phyloP scores from a whole-genome alignment of 1,140 invertebrate genomes.

The Neodiprion virginianus region DNA sequence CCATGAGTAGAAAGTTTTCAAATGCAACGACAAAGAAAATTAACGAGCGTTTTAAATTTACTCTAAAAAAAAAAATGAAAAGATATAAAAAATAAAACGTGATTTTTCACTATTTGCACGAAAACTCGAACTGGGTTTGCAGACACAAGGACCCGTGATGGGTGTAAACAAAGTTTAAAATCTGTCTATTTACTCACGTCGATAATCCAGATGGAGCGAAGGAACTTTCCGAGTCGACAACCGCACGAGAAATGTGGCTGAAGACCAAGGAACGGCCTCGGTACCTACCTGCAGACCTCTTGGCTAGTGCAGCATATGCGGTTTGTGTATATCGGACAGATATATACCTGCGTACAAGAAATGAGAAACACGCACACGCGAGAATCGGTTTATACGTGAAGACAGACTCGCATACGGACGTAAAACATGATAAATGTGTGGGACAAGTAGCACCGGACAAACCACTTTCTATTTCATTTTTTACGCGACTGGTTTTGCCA shows the following conservation, averaged over 20 bases:
- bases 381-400: not conserved
- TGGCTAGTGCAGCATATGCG: not conserved
- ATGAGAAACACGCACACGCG: not conserved
- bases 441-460: slow-evolving; percentile 51
- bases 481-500: slow-evolving; percentile 27
- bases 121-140: no score
- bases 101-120: no score
- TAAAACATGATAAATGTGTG: not conserved
- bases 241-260: slow-evolving; percentile 63
- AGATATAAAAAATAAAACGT: no score
- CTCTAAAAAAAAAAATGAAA: no score
- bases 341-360: not conserved
- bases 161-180: no score
- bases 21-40: no score
- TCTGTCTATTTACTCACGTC: no score
- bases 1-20: no score
- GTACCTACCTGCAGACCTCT: slow-evolving; percentile 30
- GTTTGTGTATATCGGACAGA: not conserved
- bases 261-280: slow-evolving; percentile 37
- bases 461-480: slow-evolving; percentile 61
- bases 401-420: not conserved
- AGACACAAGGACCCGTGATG: no score
- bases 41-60: no score
- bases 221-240: slow-evolving; percentile 61
- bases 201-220: slow-evolving; percentile 43